phyloP scores from a whole-genome alignment of 1,140 invertebrate species.

The Paraescarpia echinospica region DNA sequence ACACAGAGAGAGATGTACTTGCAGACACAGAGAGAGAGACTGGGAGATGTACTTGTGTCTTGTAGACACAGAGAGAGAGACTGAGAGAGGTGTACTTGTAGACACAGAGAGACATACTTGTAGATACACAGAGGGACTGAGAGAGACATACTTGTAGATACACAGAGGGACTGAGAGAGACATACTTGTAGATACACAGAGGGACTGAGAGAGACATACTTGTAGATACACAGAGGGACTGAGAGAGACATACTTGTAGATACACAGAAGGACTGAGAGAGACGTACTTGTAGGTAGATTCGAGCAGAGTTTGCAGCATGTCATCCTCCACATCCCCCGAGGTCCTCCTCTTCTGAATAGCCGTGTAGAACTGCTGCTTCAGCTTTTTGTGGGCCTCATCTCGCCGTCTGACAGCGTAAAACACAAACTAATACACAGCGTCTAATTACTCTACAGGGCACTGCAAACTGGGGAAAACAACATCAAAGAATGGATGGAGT shows the following conservation, averaged over 20 bases:
- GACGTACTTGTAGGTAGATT: slow-evolving; percentile 46
- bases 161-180: too few relatives aligned
- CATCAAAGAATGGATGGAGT: too few relatives aligned
- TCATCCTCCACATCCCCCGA: slow-evolving; percentile 38
- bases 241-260: not conserved
- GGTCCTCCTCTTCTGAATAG: slow-evolving; percentile 38
- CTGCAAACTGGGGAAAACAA: too few relatives aligned
- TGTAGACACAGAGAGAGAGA: too few relatives aligned
- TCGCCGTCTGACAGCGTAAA: slow-evolving; percentile 34
- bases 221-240: not conserved
- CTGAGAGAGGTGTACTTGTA: too few relatives aligned
- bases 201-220: not conserved
- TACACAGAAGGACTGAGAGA: not conserved
- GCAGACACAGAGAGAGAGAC: not conserved
- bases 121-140: too few relatives aligned
- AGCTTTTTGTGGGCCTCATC: slow-evolving; percentile 43
- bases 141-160: too few relatives aligned
- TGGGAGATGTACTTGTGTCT: slow-evolving; percentile 41
- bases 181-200: too few relatives aligned
- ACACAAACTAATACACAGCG: not conserved
- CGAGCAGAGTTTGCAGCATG: slow-evolving; percentile 49
- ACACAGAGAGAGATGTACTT: not conserved
- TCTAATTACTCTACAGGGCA: too few relatives aligned
- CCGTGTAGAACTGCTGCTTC: slow-evolving; percentile 44
- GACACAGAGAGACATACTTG: too few relatives aligned